Conservation (phyloP, 2,797 vertebrate species). For the Momotus momota region DNA sequence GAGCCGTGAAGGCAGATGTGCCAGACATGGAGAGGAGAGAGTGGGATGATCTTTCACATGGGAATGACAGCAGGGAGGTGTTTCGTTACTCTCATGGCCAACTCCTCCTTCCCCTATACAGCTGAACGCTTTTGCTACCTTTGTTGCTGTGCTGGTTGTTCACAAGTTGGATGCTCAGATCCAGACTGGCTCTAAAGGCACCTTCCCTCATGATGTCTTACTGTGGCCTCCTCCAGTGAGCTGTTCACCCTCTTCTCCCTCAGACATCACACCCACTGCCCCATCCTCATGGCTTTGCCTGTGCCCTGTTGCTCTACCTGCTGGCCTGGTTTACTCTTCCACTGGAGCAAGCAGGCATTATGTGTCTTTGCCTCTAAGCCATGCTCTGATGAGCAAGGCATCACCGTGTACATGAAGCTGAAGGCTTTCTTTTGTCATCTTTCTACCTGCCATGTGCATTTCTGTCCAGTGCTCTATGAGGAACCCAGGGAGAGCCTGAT, state of each 20-base stretch:
- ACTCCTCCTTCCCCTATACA: not conserved
- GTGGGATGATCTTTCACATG: not conserved
- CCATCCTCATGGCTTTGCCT: not conserved
- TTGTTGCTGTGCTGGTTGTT: fast-evolving
- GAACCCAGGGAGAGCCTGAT: not conserved
- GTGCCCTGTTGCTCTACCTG: not conserved
- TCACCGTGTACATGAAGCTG: fast-evolving
- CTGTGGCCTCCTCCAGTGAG: not conserved
- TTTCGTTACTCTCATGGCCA: not conserved
- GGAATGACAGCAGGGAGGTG: not conserved
- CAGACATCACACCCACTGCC: fast-evolving
- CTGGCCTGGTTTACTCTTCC: not conserved
- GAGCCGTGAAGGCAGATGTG: not conserved
- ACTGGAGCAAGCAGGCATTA: not conserved
- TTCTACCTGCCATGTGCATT: not conserved
- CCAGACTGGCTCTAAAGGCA: not conserved
- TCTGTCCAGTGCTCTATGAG: not conserved
- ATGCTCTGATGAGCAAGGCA: not conserved
- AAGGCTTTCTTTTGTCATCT: not conserved
- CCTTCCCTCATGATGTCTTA: not conserved
- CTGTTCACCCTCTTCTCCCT: not conserved
- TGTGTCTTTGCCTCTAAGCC: not conserved
- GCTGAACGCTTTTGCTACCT: not conserved
- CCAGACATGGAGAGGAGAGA: not conserved
- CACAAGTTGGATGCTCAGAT: not conserved